These are phyloP conservation scores for Phengaris arion DNA, from an alignment of 2,888 invertebrate species.

Conservation along the genomic window DNA sequence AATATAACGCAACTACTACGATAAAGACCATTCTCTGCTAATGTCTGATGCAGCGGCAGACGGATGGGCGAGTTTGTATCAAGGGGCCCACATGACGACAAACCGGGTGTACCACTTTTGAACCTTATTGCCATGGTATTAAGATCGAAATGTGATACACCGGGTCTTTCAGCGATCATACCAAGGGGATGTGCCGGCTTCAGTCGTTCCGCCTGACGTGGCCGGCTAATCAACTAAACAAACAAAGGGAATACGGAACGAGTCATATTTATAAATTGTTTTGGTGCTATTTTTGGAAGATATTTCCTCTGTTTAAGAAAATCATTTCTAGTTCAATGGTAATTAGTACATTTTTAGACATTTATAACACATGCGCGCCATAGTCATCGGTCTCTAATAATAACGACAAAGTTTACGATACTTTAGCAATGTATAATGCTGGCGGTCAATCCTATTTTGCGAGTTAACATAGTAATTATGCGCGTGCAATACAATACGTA, in stretches of 20 bases:
- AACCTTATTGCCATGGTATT: constrained; percentile 13
- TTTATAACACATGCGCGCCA: background rate
- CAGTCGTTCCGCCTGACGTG: constrained; percentile 12
- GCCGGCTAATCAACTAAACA: constrained; percentile 21
- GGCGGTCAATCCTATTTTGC: too few species aligned
- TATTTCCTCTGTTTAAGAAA: background rate
- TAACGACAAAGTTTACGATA: background rate
- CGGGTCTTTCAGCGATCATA: background rate
- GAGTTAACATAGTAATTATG: too few species aligned
- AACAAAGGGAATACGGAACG: background rate
- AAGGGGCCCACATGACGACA: background rate
- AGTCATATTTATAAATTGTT: background rate
- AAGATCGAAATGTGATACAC: background rate
- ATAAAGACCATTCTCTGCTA: constrained; percentile 2
- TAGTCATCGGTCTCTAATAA: background rate
- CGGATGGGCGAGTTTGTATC: background rate
- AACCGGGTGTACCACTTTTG: background rate
- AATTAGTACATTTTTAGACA: background rate
- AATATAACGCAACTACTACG: background rate
- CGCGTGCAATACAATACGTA: too few species aligned
- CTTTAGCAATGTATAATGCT: too few species aligned
- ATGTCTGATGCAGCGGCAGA: background rate
- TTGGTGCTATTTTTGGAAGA: background rate
- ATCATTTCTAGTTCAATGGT: background rate
- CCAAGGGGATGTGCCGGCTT: background rate